A percentile compares a stretch with the other conserved stretches of the same genome.
Evolutionary conservation across 2,888 invertebrate genomes (phyloP).

Genomic region (Drosophila demipolita): DNA sequence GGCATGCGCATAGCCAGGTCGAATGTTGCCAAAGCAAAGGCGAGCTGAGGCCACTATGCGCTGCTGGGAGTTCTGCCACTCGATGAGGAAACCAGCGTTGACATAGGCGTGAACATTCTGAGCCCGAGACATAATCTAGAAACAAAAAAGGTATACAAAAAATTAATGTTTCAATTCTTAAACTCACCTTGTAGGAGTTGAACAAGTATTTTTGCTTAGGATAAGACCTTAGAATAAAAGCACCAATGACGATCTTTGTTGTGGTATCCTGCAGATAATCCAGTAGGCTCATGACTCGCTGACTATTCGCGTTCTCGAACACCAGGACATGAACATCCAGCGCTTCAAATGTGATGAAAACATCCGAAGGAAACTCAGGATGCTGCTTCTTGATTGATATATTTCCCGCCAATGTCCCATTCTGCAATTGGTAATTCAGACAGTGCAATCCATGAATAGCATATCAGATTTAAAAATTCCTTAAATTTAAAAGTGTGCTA

Average conservation of each 20-base stretch:
- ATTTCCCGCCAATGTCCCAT: conserved; percentile 90
- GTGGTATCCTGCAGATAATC: conserved; percentile 88
- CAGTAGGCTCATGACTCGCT: conserved; percentile 85
- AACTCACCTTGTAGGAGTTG: conserved; percentile 89
- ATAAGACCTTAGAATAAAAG: conserved; percentile 87
- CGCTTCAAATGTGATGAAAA: conserved; percentile 86
- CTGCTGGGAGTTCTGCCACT: conserved; percentile 72
- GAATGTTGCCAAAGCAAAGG: conserved; percentile 89
- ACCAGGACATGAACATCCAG: conserved; percentile 74
- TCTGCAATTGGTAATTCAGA: conserved; percentile 81
- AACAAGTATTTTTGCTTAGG: conserved; percentile 86
- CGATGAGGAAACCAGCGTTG: conserved; percentile 90
- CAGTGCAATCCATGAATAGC: neutral
- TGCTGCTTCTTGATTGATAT: conserved; percentile 89
- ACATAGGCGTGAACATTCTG: conserved; percentile 92
- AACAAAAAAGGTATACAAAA: no score
- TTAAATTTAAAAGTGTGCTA: neutral
- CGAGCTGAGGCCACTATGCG: conserved; percentile 82
- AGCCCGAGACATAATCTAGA: conserved; percentile 89
- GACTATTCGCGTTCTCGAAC: conserved; percentile 76
- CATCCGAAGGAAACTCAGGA: conserved; percentile 89
- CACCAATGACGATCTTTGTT: conserved; percentile 87
- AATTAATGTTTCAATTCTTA: no score
- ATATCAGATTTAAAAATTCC: neutral
- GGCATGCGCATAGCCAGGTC: conserved; percentile 87